phyloP scores from a whole-genome alignment of 1,140 invertebrate genomes.

The Dryas iulia region DNA sequence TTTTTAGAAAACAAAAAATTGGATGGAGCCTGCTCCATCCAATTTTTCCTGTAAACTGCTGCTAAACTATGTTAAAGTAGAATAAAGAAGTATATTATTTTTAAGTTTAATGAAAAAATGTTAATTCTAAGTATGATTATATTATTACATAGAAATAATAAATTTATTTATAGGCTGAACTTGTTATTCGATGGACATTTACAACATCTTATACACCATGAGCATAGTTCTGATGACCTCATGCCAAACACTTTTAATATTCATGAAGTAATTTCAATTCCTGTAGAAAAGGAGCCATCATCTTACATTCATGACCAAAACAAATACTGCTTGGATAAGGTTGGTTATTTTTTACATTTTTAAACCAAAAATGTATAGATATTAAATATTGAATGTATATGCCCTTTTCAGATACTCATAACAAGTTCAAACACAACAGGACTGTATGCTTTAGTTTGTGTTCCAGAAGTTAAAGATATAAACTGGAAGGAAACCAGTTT shows the following conservation, averaged over 20 bases:
- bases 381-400: neutral
- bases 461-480: slow-evolving; percentile 84
- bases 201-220: slow-evolving; percentile 84
- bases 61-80: too few species aligned
- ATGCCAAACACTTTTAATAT: slow-evolving; percentile 56
- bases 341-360: slow-evolving; percentile 40
- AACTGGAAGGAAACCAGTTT: slow-evolving; percentile 87
- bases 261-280: slow-evolving; percentile 65
- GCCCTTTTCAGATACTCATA: slow-evolving; percentile 61
- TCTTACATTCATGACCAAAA: slow-evolving; percentile 87
- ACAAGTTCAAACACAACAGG: slow-evolving; percentile 69
- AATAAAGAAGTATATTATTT: too few species aligned
- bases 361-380: too few species aligned
- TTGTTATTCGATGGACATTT: slow-evolving; percentile 86
- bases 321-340: slow-evolving; percentile 90
- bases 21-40: too few species aligned
- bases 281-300: slow-evolving; percentile 78
- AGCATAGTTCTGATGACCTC: slow-evolving; percentile 74
- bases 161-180: slow-evolving; percentile 81
- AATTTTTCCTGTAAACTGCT: too few species aligned
- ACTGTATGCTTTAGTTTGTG: slow-evolving; percentile 87
- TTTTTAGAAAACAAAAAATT: too few species aligned
- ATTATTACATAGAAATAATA: too few species aligned
- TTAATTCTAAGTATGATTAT: too few species aligned
- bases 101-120: too few species aligned